Evolutionary conservation across 2,888 invertebrate genomes (phyloP).

Genomic region (Tachina fera): DNA sequence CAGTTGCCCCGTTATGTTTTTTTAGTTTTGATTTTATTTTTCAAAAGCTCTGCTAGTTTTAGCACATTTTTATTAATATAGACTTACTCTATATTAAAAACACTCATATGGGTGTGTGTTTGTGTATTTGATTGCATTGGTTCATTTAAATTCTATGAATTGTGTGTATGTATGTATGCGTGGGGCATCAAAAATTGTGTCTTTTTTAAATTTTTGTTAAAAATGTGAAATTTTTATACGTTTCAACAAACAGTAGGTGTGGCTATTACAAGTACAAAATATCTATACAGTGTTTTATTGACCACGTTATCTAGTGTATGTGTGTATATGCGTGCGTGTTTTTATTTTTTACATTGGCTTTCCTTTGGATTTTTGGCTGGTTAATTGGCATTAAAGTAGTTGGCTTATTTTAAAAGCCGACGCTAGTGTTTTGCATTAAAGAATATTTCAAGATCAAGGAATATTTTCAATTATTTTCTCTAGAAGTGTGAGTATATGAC

Average conservation of each 20-base stretch:
- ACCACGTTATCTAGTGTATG: constrained; percentile 42
- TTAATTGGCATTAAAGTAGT: constrained; percentile 40
- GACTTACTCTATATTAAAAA: constrained; percentile 1
- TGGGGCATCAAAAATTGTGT: constrained; percentile 61
- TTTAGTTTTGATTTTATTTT: constrained; percentile 22
- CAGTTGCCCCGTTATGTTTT: constrained; percentile 41
- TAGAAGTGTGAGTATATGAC: constrained; percentile 43
- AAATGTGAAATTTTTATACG: constrained; percentile 70
- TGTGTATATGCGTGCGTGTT: neutral
- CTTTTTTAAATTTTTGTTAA: constrained; percentile 68
- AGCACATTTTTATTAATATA: constrained; percentile 52
- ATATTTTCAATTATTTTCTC: neutral
- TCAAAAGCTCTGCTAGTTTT: neutral
- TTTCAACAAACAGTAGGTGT: constrained; percentile 68
- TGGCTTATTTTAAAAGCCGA: constrained; percentile 53
- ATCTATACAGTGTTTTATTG: constrained; percentile 51
- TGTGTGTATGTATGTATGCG: constrained; percentile 13
- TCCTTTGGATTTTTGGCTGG: constrained; percentile 30
- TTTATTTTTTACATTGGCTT: constrained; percentile 22
- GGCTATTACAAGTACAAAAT: constrained; percentile 66
- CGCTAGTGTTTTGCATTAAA: constrained; percentile 21
- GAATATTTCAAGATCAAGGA: constrained; percentile 3
- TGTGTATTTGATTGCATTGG: neutral
- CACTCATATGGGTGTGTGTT: neutral
- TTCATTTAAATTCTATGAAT: neutral